These are phyloP conservation scores for Tipula confusa DNA, from an alignment of 2,888 invertebrate species.

Conservation along the genomic window DNA sequence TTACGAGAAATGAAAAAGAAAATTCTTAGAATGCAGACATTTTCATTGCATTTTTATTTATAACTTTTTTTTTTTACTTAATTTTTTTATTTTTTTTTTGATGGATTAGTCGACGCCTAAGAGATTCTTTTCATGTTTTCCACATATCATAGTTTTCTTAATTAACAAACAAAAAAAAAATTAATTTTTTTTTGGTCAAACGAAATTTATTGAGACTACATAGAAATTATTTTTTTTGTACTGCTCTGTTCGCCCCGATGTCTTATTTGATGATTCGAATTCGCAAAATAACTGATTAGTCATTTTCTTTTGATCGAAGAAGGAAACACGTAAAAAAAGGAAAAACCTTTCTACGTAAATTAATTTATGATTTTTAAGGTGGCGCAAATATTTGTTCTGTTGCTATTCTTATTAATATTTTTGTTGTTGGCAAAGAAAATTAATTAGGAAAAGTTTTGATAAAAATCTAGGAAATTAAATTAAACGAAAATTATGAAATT, in stretches of 20 bases:
- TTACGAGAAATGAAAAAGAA: not conserved
- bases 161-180: not conserved
- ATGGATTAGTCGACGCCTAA: slow-evolving; percentile 28
- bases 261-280: not conserved
- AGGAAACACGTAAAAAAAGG: not conserved
- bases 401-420: not conserved
- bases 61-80: not conserved
- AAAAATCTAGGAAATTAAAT: not conserved
- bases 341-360: not conserved
- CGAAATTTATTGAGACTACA: not conserved
- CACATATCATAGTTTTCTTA: not conserved
- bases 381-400: not conserved
- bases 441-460: slow-evolving; percentile 15
- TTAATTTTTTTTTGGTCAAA: not conserved
- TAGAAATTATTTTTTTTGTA: too few relatives aligned
- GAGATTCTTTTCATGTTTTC: not conserved
- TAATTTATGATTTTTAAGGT: slow-evolving; percentile 20
- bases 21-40: slow-evolving; percentile 27
- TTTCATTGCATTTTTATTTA: slow-evolving; percentile 28
- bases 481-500: not conserved
- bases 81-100: not conserved
- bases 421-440: not conserved
- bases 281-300: not conserved
- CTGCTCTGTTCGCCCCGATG: not conserved
- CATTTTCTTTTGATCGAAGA: slow-evolving; percentile 3